Base-by-base conservation (phyloP, 2,888 invertebrate species). In the Gortyna flavago region DNA sequence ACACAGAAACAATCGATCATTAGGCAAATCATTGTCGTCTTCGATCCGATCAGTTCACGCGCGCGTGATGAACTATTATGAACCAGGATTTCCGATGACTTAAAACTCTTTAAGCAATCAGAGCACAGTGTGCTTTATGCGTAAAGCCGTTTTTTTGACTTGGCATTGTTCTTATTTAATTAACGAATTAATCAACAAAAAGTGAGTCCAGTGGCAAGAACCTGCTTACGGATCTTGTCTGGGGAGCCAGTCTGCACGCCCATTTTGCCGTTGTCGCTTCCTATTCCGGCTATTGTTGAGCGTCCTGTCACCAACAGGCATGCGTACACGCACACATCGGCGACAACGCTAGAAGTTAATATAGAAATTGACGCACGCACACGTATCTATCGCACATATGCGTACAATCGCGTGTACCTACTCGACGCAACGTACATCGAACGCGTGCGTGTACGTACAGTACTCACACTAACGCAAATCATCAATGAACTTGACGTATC, bases 221-320 rank as follows among this genome's bases (percentile, higher is more conserved):
- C 94, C 93, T 92, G 91, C 88, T 93, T 92, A 94, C 95, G 95
- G 95, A 95, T 94, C 95, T 94, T 92, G 93, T 93, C 93, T 93
- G 93, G 91, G 87, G 93, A 93, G 91, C 88, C 91, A 91, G 94
- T 93, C 93, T 91, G 93, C 91, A 90, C 93, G 93, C 93, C 92
- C 94, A 92, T 94, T 94, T 94, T 93, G 94, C 93, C 92, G 92
- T 92, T 91, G 93, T 91, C 93, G 94, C 95, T 96, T 96, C 96
- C 96, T 95, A 96, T 96, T 96, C 96, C 96, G 96, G 96, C 95
- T 95, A 96, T 96, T 96, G 96, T 96, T 94, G 93, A 92, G 94
- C 95, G 95, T 95, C 95, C 95, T 95, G 95, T 94, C 92, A 89
- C 91, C 88, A 91, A 91, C 91, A 92, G 90, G 91, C 91, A 92